Base-by-base conservation (phyloP, 2,888 invertebrate species). In the Pyralis farinalis region DNA sequence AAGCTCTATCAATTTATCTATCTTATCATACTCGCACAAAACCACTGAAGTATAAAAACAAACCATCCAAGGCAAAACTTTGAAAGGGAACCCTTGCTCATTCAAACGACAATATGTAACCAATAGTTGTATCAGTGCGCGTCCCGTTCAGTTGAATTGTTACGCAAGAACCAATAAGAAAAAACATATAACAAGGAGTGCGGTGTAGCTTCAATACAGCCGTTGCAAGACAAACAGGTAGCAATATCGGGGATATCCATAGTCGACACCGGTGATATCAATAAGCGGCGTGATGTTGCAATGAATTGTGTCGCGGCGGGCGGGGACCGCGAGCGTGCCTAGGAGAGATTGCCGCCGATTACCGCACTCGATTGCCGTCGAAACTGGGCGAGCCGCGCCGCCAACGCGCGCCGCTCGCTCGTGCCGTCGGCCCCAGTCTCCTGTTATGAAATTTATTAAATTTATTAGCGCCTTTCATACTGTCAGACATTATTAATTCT, bases 161-260 rank as follows among this genome's bases (percentile, higher is more conserved):
- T 63, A 59, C 61, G 41, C 54, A 63, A 58, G 63, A 48, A 53
- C 65, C 65, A 76, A 79, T 74, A 74, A 66, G 63, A 68, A 71
- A 71, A 71, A 67, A 68, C 52, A 59, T 63, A 60, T 58, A 58
- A 63, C 66, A 63, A 65, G 58, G 51, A 54, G 55, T 59, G 58
- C 55, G 58, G 61, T 55, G 63, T 67, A 51, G 53, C 49, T 65
- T 62, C 73, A 72, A 76, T 74, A 74, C 68, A 63, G 58, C 53
- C 58, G 68, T 61, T 68, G 70, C 59, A 71, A 81, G 70, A 79
- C 71, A 81, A 76, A 78, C 76, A 77, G 72, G 73, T 74, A 71
- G 67, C 74, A 77, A 83, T 84, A 80, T 75, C 64, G 61, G 62
- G 59, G 64, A 65, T 65, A 65, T 67, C 66, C 58, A 71, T 70